Evolutionary conservation across 2,888 invertebrate genomes (phyloP).

Genomic region (Coelopa pilipes): DNA sequence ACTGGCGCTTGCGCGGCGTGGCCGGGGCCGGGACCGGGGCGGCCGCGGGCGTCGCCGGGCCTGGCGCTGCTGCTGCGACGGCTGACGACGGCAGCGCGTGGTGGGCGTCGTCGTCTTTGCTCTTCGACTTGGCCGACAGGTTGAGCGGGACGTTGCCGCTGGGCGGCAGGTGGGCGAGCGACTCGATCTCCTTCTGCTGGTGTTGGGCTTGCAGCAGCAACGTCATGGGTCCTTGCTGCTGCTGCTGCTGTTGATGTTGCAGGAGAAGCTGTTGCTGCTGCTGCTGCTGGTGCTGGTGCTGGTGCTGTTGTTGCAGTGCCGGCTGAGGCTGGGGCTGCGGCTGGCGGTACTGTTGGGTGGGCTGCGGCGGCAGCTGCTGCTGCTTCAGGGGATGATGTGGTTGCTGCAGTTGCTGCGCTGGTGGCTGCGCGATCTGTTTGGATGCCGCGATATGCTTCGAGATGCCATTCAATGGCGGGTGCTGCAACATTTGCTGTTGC

Average conservation of each 20-base stretch:
- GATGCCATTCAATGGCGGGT: slow-evolving; percentile 51
- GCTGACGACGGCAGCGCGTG: neutral
- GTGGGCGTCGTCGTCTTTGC: slow-evolving; percentile 4
- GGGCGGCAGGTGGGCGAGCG: slow-evolving; percentile 29
- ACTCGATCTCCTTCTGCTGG: slow-evolving; percentile 40
- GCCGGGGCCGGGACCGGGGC: neutral
- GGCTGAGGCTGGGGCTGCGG: slow-evolving; percentile 20
- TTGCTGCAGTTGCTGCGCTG: slow-evolving; percentile 23
- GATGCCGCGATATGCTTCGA: slow-evolving; percentile 49
- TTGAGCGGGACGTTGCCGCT: slow-evolving; percentile 52
- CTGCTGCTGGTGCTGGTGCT: slow-evolving; percentile 31
- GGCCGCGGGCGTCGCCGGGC: slow-evolving; percentile 51
- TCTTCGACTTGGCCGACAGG: slow-evolving; percentile 55
- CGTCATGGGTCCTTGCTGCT: slow-evolving; percentile 35
- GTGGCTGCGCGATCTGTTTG: neutral
- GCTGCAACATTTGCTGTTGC: slow-evolving; percentile 44
- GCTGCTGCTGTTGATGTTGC: slow-evolving; percentile 28
- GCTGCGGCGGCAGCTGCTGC: slow-evolving; percentile 54
- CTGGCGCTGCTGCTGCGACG: slow-evolving; percentile 43
- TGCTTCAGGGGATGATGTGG: slow-evolving; percentile 32
- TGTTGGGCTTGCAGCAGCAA: slow-evolving; percentile 29
- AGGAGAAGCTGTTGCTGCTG: slow-evolving; percentile 35
- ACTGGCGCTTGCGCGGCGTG: slow-evolving; percentile 52
- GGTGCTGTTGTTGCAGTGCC: slow-evolving; percentile 41
- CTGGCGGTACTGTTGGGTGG: slow-evolving; percentile 50